These are phyloP conservation scores for Watsonalla cultraria DNA, from an alignment of 2,888 invertebrate genomes.

Conservation along the genomic window DNA sequence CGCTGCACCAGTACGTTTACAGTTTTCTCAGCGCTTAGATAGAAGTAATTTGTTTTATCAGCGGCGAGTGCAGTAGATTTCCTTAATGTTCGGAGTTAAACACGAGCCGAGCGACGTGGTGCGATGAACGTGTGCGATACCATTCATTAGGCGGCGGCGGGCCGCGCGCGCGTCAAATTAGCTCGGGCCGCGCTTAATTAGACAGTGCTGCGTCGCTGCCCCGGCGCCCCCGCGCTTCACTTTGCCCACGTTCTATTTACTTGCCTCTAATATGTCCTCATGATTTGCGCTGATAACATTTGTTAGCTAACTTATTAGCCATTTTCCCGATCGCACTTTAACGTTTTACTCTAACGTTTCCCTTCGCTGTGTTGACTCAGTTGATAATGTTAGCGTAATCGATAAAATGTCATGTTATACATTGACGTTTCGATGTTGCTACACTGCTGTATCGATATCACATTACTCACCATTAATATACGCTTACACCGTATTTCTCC, in stretches of 20 bases:
- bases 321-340: not conserved
- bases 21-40: slow-evolving; percentile 2
- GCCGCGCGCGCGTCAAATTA: slow-evolving; percentile 73
- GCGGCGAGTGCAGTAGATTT: slow-evolving; percentile 46
- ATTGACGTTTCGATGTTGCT: too few species aligned
- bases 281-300: not conserved
- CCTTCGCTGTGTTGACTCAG: not conserved
- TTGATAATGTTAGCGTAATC: not conserved
- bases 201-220: slow-evolving; percentile 40
- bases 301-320: not conserved
- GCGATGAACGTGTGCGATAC: slow-evolving; percentile 77
- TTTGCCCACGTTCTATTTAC: slow-evolving; percentile 1
- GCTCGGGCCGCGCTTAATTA: slow-evolving; percentile 68
- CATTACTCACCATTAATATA: not conserved
- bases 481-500: too few species aligned
- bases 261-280: not conserved
- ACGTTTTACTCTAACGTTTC: not conserved
- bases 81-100: slow-evolving; percentile 41
- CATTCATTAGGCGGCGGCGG: slow-evolving; percentile 70
- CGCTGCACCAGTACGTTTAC: not conserved
- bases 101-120: slow-evolving; percentile 53
- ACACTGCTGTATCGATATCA: too few species aligned
- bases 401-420: too few species aligned
- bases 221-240: slow-evolving; percentile 11
- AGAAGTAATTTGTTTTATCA: slow-evolving; percentile 55